These are phyloP conservation scores for Cydia pomonella DNA, from an alignment of 1,140 invertebrate genomes.

Conservation along the genomic window DNA sequence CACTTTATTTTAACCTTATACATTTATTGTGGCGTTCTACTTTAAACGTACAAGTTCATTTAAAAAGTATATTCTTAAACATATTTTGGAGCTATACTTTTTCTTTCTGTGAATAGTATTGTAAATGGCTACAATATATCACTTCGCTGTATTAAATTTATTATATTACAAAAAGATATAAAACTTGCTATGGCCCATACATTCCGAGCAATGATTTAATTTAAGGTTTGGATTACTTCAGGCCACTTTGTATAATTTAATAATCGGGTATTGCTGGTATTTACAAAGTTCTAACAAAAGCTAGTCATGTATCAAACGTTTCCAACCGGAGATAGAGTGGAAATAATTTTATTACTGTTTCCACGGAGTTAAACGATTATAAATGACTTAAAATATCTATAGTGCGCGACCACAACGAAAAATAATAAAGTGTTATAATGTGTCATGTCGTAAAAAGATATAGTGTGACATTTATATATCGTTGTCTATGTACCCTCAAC, in stretches of 20 bases:
- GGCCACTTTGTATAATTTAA: neutral
- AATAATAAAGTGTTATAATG: neutral
- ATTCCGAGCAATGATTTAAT: neutral
- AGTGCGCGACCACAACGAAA: neutral
- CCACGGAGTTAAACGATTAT: neutral
- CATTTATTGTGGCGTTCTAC: neutral
- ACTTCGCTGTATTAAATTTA: neutral
- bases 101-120: neutral
- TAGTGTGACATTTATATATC: conserved; percentile 9
- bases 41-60: neutral
- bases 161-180: neutral
- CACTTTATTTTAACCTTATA: neutral
- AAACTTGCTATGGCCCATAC: neutral
- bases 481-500: too few species aligned
- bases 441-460: neutral
- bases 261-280: neutral
- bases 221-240: neutral
- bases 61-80: neutral
- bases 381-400: neutral
- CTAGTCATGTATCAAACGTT: conserved; percentile 9
- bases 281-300: neutral
- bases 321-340: neutral
- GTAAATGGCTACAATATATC: neutral
- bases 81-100: neutral
- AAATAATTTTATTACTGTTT: neutral